Evolutionary conservation across 35 echinoderm and acorn worm species (phyloP), one percentile per base, ranked within the genome.

Genomic region (Chiridota heheva): DNA sequence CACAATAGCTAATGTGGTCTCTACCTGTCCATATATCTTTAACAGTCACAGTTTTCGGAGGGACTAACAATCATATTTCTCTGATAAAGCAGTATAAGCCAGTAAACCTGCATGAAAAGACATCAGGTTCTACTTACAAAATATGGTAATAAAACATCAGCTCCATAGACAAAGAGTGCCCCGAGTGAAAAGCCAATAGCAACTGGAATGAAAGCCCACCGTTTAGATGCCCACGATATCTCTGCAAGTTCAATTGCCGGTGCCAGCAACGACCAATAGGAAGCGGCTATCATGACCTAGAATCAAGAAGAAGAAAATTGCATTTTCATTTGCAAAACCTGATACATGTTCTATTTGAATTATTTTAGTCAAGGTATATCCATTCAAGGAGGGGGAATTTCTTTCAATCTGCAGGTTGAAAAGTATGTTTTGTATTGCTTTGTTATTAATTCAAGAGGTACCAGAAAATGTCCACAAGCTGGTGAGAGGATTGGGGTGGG

Each of bases 251-350:
- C 95, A 44, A 98, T 91, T 7, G 95, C 85, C 69, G 95, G 95
- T 1, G 95, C 88, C 29, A 98, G 84, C 17, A 98, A 70, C 12
- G 89, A 92, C 95, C 95, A 98, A 37, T 92, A 98, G 1, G 89
- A 92, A 15, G 95, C 95, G 25, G 95, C 95, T 60, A 98, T 20
- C 95, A 98, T 98, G 13, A 98, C 95, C 93, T 97, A 58, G n/a
- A 58, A 71, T 45, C 7, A 67, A 31, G 28, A 45, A 84, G 28
- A 26, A 7, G 2, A 44, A 75, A 55, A 55, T 7, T 47, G 13
- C 6, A 16, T 35, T 72, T 44, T 26, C n/a, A 60, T 26, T 26
- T 60, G 4, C 58, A 53, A 53, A 53, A 53, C 47, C n/a, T 12
- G n/a, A n/a, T n/a, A 51, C 8, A 51, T 51, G 47, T 51, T n/a